Conservation (phyloP, 2,113 vertebrate genomes). For the Phodopus roborovskii region DNA sequence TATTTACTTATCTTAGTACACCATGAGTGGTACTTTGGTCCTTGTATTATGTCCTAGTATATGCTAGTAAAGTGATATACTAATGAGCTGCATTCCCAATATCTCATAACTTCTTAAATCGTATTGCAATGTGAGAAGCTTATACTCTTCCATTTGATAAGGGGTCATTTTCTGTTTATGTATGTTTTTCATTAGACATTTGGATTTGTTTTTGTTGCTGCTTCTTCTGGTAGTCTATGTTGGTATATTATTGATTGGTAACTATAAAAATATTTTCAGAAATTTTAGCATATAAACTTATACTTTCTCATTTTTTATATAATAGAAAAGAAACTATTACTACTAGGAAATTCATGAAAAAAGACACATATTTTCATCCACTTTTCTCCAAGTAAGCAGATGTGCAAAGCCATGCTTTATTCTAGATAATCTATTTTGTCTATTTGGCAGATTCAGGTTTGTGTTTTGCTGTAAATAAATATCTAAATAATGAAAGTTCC, state of each 20-base stretch:
- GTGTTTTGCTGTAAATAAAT: conserved; percentile 35
- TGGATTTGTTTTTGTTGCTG: background rate
- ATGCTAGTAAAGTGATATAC: background rate
- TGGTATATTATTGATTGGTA: background rate
- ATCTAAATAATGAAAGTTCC: background rate
- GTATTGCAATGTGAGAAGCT: background rate
- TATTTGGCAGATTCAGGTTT: background rate
- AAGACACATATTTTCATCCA: background rate
- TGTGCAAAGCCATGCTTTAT: background rate
- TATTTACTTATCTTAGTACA: background rate
- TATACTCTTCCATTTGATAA: background rate
- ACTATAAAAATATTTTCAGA: background rate
- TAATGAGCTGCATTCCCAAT: background rate
- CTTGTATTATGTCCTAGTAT: background rate
- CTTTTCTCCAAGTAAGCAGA: background rate
- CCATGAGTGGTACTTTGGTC: background rate
- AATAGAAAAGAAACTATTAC: background rate
- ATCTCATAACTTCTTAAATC: background rate
- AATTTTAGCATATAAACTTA: background rate
- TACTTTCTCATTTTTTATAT: background rate
- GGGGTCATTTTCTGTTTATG: background rate
- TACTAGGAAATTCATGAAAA: background rate
- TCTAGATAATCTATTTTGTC: background rate
- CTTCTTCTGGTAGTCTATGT: background rate
- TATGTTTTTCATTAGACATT: background rate